Conservation (phyloP, 2,113 vertebrate species). For the Dromaius novaehollandiae region DNA sequence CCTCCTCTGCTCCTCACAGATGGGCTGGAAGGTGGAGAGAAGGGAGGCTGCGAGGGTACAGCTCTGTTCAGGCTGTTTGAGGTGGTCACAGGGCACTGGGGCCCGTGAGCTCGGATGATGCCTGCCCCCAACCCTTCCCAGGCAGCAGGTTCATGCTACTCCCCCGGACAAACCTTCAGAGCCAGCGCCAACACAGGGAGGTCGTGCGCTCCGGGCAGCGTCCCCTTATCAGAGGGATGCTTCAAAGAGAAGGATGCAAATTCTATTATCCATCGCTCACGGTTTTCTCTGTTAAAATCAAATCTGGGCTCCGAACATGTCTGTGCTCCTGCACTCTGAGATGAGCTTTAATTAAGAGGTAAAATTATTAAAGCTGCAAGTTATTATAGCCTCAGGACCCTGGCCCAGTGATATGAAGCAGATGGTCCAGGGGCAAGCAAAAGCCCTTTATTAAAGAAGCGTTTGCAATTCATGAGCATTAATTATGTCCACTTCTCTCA, state of each 20-base stretch:
- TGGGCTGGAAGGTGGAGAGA: neutral
- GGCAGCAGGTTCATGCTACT: neutral
- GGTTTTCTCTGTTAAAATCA: constrained; percentile 4
- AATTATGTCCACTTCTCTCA: constrained; percentile 86
- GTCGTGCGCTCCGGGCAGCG: neutral
- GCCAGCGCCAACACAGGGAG: neutral
- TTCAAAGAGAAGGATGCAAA: neutral
- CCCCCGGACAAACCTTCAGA: neutral
- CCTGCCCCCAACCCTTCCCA: fast-evolving
- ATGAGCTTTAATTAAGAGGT: constrained; percentile 81
- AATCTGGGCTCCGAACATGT: constrained; percentile 29
- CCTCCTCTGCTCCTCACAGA: neutral
- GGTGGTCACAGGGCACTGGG: neutral
- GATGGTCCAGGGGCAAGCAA: constrained; percentile 84
- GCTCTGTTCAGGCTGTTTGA: neutral
- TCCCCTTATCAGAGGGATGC: neutral
- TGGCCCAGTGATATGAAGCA: constrained; percentile 84
- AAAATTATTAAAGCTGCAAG: constrained; percentile 90
- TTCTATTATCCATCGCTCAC: constrained; percentile 46
- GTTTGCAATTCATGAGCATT: constrained; percentile 99
- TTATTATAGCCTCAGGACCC: constrained; percentile 84
- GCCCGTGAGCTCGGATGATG: fast-evolving
- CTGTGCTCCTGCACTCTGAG: constrained; percentile 38
- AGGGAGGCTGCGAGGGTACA: neutral
- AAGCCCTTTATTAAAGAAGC: constrained; percentile 80